These are phyloP conservation scores for Drosophila santomea DNA, from an alignment of 1,140 invertebrate genomes.

Conservation along the genomic window DNA sequence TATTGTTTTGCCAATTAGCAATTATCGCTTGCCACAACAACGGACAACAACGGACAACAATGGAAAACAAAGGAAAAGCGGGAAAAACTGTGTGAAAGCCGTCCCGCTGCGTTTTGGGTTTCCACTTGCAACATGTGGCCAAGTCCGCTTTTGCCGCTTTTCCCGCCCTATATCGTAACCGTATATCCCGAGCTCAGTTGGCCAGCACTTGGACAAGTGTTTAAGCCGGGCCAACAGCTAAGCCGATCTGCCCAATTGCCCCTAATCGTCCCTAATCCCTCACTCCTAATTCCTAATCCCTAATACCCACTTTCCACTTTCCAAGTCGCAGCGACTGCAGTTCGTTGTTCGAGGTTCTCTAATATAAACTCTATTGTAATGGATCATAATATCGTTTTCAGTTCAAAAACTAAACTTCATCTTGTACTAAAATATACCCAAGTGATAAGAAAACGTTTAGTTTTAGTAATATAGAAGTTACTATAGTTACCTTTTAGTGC, in stretches of 20 bases:
- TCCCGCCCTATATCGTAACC: neutral
- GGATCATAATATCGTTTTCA: neutral
- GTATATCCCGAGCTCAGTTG: slow-evolving; percentile 14
- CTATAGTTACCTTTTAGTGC: neutral
- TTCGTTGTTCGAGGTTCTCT: neutral
- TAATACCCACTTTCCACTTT: slow-evolving; percentile 45
- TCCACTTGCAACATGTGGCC: slow-evolving; percentile 42
- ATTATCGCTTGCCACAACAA: slow-evolving; percentile 42
- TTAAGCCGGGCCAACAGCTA: slow-evolving; percentile 65
- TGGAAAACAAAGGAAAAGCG: slow-evolving; percentile 16
- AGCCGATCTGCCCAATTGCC: slow-evolving; percentile 68
- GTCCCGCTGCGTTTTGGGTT: slow-evolving; percentile 67
- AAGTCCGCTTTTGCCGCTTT: slow-evolving; percentile 3
- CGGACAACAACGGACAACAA: slow-evolving; percentile 24
- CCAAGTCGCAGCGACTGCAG: slow-evolving; percentile 12
- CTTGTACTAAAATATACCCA: too few relatives aligned
- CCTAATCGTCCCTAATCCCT: slow-evolving; percentile 46
- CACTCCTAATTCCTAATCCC: slow-evolving; percentile 56
- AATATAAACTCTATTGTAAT: neutral
- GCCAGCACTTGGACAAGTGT: slow-evolving; percentile 57
- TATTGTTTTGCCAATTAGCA: slow-evolving; percentile 52
- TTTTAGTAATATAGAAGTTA: too few relatives aligned
- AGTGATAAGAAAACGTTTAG: too few relatives aligned
- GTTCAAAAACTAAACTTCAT: too few relatives aligned
- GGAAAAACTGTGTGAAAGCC: slow-evolving; percentile 31